Base-by-base conservation (phyloP, 35 echinoderm and acorn worm genomes). In the Lytechinus variegatus region DNA sequence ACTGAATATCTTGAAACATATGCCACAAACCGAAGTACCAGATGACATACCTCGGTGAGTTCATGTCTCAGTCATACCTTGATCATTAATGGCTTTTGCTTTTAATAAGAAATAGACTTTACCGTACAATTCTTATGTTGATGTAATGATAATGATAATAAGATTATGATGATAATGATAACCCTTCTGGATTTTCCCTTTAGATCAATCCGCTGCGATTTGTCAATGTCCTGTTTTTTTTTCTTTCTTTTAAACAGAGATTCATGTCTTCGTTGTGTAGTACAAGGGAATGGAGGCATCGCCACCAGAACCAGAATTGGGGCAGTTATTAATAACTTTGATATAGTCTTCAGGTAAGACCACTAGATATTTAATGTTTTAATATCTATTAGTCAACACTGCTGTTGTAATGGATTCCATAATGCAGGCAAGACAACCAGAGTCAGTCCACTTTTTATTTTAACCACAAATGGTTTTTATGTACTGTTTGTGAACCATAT, bases 251-350 rank as follows among this genome's bases (percentile, higher is more conserved):
- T 91, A 27, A 94, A 51, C 94, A 95, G 94, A 27, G 95, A 96
- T 87, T 86, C 93, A 10, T 96, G 96, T 72, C 56, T 95, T 27
- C 94, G 96, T 10, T 96, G 96, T 96, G 96, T 96, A 11, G 94
- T 96, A 24, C 93, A 95, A 1, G 96, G 96, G 3, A 96, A 95
- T 24, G 96, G 96, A 27, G 96, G 96, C 10, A 55, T 96, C 1
- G 51, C 94, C 27, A 86, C 54, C 24, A n/a, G 94, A 51, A 95
- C 96, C 4, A 51, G 86, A 21, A 56, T 96, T n/a, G 96, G 96
- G 27, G 51, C 60, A 52, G 96, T 96, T 61, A 96, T 96, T 19
- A 66, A 96, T 86, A 96, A 96, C 56, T 96, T 96, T 96, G 96
- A 96, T 95, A 88, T 96, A 3, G 94, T 96, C 55, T 90, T 96